Base-by-base conservation (phyloP, 2,888 invertebrate species). In the Nemurella pictetii region DNA sequence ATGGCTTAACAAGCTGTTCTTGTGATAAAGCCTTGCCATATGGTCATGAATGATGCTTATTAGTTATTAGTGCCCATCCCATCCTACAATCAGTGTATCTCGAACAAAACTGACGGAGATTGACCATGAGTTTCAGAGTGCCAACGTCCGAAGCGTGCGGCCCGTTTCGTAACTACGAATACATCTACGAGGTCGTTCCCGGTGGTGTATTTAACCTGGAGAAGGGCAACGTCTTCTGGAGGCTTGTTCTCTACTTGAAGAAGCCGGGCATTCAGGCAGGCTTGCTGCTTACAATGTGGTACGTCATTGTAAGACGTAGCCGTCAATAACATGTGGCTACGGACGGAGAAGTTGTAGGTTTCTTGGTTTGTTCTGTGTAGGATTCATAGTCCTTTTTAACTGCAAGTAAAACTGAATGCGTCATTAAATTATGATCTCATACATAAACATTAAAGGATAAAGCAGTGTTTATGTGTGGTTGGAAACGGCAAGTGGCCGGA, bases 181-280 rank as follows among this genome's bases (percentile, higher is more conserved):
- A 90, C 87, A 93, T 94, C 87, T 93, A 93, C 89, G 90, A 92
- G 86, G 92, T 94, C 85, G 89, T 94, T 77, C 91, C 93, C 9
- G 91, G 92, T 81, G 92, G 92, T 0, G 91, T 94, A 83, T 89
- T 94, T 30, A 89, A 90, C 9, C 88, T 94, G 82, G 89, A 92
- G 27, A 88, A 90, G 28, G 91, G 92, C 9, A 90, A 90, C 80
- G 85, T 88, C 0, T 90, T 93, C 85, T 92, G 92, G 89, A 87
- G 88, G 0, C 88, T 91, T 27, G 88, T 94, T 2, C 89, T 89
- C 32, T 92, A 92, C 88, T 86, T 93, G 7, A 90, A 92, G 0
- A 92, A 92, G 85, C 94, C 94, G 2, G 94, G 94, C 0, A 92
- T 93, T 75, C 91, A 94, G 77, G 93, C 92, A 73, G 92, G 93